A percentile compares a stretch with the other conserved stretches of the same genome.
phyloP scores from a whole-genome alignment of 2,113 vertebrate genomes.

The Oryzias woworae region DNA sequence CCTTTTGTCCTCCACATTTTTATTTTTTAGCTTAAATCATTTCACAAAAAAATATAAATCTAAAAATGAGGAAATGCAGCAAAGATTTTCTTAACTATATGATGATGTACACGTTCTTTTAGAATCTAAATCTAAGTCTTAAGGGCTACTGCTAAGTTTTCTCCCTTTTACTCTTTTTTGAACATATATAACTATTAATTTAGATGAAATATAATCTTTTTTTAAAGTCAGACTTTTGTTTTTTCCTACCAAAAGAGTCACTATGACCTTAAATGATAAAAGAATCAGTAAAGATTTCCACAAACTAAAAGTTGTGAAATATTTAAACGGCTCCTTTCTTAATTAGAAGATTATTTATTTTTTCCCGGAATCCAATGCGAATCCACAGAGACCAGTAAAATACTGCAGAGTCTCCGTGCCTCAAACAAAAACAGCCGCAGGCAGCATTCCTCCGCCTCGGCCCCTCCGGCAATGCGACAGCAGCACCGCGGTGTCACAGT shows the following conservation, averaged over 20 bases:
- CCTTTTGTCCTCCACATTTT: slow-evolving; percentile 5
- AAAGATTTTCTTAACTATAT: slow-evolving; percentile 56
- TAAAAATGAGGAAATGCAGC: slow-evolving; percentile 61
- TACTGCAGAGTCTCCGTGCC: slow-evolving; percentile 7
- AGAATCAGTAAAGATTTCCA: slow-evolving; percentile 26
- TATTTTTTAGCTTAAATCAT: slow-evolving; percentile 9
- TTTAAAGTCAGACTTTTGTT: no score
- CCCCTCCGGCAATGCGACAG: slow-evolving; percentile 8
- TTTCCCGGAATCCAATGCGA: slow-evolving; percentile 18
- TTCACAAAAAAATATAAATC: slow-evolving; percentile 38
- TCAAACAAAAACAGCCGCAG: slow-evolving; percentile 43
- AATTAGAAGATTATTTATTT: slow-evolving; percentile 13
- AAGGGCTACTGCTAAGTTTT: not conserved
- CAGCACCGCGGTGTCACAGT: slow-evolving; percentile 28
- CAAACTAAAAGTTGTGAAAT: slow-evolving; percentile 27
- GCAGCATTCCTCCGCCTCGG: slow-evolving; percentile 43
- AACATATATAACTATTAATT: no score
- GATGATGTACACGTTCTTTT: slow-evolving; percentile 1
- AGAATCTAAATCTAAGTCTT: slow-evolving; percentile 24
- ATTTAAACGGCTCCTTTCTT: slow-evolving; percentile 32
- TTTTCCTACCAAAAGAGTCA: no score
- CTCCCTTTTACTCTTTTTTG: not conserved
- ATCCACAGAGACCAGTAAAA: slow-evolving; percentile 27
- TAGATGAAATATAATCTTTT: no score
- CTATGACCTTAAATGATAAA: slow-evolving; percentile 18